Evolutionary conservation across 2,888 invertebrate species (phyloP).

Genomic region (Pyrochroa serraticornis): DNA sequence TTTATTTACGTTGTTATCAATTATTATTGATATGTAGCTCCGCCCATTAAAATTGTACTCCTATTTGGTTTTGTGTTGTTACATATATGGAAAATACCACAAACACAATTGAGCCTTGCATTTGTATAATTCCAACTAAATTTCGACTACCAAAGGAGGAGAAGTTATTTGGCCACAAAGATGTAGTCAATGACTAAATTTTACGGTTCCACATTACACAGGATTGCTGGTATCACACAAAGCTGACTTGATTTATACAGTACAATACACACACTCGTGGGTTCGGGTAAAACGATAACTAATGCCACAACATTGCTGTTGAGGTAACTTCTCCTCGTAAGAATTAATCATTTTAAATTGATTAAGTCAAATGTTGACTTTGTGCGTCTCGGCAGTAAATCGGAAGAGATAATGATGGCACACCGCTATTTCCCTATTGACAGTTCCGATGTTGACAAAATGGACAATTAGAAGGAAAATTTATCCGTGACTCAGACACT

Average conservation of each 20-base stretch:
- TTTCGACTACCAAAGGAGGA: too few species aligned
- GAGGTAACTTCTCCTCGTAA: background rate
- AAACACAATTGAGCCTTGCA: too few species aligned
- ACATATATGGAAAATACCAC: too few species aligned
- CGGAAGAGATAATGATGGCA: slow-evolving; percentile 9
- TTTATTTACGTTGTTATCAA: too few species aligned
- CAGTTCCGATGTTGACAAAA: slow-evolving; percentile 4
- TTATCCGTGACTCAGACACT: background rate
- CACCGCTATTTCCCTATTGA: background rate
- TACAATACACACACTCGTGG: background rate
- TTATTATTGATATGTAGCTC: too few species aligned
- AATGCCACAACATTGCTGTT: slow-evolving; percentile 8
- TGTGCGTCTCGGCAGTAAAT: background rate
- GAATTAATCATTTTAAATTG: slow-evolving; percentile 16
- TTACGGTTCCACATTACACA: too few species aligned
- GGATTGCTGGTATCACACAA: too few species aligned
- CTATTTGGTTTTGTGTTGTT: too few species aligned
- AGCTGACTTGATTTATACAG: background rate
- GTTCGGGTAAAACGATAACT: background rate
- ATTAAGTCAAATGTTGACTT: slow-evolving; percentile 6
- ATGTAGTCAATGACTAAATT: too few species aligned
- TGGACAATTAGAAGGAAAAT: background rate
- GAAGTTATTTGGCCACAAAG: too few species aligned
- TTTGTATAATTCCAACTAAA: too few species aligned
- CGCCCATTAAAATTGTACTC: too few species aligned